Base-by-base conservation (phyloP, 2,888 invertebrate species). In the Syrista parreyssii region DNA sequence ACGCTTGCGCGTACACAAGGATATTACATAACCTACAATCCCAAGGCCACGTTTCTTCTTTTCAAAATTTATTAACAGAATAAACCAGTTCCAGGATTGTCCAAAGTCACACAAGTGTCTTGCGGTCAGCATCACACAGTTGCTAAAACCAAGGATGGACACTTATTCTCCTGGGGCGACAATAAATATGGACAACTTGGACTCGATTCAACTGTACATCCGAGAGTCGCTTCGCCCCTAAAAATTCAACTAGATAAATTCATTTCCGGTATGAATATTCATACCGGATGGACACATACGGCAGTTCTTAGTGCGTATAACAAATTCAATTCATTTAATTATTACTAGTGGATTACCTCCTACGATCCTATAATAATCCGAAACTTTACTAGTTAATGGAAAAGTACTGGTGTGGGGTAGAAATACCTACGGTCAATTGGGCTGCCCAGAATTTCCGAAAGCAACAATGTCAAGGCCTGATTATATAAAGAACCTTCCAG, bases 121-220 rank as follows among this genome's bases (percentile, higher is more conserved):
- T 96, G 96, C 91, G 98, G 98, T 2, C 97, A 97, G 91, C 95
- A 96, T 87, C 97, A 97, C 89, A 95, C 95, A 11, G 89, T 96
- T 68, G 94, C 94, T 15, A 86, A 94, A 76, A 93, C 92, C 71
- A 89, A 89, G 33, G 90, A 92, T 83, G 95, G 94, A 85, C 94
- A 93, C 78, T 92, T 95, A 79, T 96, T 93, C 92, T 95, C 93
- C 23, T 96, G 97, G 94, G 98, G 98, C 35, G 96, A 96, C 86
- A 97, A 97, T 87, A 96, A 95, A 91, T 95, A 95, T 90, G 96
- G 97, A 0, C 97, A 98, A 88, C 91, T 96, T 75, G 94, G 96
- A 15, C 87, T 94, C 12, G 93, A 93, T 84, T 91, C 93, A 76
- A 91, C 91, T 90, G 80, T 87, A 92, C 91, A 78, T 93, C 94